phyloP scores from a whole-genome alignment of 2,888 invertebrate species.

The Brenthis ino region DNA sequence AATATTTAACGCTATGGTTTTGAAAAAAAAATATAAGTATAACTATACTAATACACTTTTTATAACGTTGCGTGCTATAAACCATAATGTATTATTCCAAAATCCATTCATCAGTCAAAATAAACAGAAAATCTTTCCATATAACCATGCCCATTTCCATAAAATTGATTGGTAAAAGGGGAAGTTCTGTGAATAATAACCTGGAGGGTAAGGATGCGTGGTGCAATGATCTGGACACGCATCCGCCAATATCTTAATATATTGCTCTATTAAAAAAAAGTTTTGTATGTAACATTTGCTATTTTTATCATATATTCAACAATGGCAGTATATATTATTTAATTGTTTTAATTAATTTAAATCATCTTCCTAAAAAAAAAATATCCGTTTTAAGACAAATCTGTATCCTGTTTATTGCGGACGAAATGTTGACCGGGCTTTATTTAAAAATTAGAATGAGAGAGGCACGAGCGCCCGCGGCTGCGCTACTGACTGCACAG shows the following conservation, averaged over 20 bases:
- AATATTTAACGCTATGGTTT: background rate
- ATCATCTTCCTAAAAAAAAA: slow-evolving; percentile 43
- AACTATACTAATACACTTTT: background rate
- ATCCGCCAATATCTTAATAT: no score
- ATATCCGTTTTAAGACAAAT: background rate
- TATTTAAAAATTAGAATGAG: slow-evolving; percentile 76
- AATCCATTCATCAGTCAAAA: slow-evolving; percentile 21
- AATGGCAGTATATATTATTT: no score
- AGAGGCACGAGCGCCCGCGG: slow-evolving; percentile 75
- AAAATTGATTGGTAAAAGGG: slow-evolving; percentile 45
- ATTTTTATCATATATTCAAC: no score
- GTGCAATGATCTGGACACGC: slow-evolving; percentile 60
- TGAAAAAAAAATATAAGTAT: no score
- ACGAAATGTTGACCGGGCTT: slow-evolving; percentile 51
- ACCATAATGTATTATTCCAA: slow-evolving; percentile 14
- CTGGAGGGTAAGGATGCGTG: slow-evolving; percentile 51
- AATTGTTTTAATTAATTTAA: no score
- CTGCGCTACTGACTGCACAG: slow-evolving; percentile 65
- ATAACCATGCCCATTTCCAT: slow-evolving; percentile 32
- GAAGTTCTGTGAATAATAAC: slow-evolving; percentile 51
- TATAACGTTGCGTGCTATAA: slow-evolving; percentile 6
- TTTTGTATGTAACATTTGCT: no score
- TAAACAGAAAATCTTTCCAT: slow-evolving; percentile 22
- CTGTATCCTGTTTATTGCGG: background rate
- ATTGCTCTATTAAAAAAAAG: no score